Evolutionary conservation across 2,797 vertebrate genomes (phyloP), one percentile per base, ranked within the genome.

Genomic region (Gymnoscopelus microlampas): DNA sequence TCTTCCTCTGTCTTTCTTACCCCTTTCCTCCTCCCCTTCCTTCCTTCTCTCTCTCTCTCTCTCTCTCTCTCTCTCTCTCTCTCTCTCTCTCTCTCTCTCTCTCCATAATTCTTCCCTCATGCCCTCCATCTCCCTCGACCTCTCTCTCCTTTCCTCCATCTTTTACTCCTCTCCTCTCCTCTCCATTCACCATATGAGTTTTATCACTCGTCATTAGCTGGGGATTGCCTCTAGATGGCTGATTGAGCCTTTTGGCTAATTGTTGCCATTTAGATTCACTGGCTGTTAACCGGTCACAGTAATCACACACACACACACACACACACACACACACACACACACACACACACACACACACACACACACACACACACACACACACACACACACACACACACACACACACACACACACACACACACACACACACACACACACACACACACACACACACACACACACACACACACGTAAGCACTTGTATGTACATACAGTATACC

Each of bases 211-310:
- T 92, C 88, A 91, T 94, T 92, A 91, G 89, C 86, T 84, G 54
- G 85, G 92, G 80, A 93, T 89, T 92, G 91, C 87, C 88, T 92
- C 89, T 91, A 89, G 92, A 93, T 91, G 88, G 85, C 89, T 90
- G 87, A 90, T 88, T 84, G 87, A 90, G 83, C 86, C 90, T 92
- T 89, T 89, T 90, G 91, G 90, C 89, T 94, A 94, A 94, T 93
- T 94, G 92, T 93, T 80, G 85, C 90, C 84, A 91, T 94, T 94
- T 93, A 92, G 89, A 94, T 92, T 91, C 91, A 89, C 90, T 93
- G 91, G 88, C 92, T 90, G 91, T 91, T 89, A 91, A 91, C 85
- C 87, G 89, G 82, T 85, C 79, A 69, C 81, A 84, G 78, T 88
- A 89, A 87, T 84, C 84, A 74, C 79, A 79, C 77, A 56, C 76